These are phyloP conservation scores for Lucilia sericata DNA, from an alignment of 1,140 invertebrate genomes.

Conservation along the genomic window DNA sequence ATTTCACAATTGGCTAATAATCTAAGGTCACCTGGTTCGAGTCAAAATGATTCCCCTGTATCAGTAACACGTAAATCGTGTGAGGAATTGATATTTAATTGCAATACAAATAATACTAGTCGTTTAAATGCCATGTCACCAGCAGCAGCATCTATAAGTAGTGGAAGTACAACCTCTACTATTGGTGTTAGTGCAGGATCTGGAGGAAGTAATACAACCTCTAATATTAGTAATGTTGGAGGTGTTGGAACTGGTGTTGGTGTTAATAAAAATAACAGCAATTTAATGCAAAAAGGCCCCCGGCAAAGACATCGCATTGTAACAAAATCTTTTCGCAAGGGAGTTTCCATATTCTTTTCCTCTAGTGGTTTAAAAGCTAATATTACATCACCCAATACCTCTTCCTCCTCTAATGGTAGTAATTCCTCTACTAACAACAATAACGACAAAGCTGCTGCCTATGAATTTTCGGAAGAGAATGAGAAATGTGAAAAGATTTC, in stretches of 20 bases:
- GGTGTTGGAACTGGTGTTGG: not conserved
- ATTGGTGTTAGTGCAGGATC: not conserved
- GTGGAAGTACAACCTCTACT: not conserved
- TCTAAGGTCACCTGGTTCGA: not conserved
- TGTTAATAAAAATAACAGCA: not conserved
- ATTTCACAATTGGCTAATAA: constrained; percentile 45
- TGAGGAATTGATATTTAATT: constrained; percentile 52
- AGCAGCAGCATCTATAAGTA: not conserved
- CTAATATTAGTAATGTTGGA: not conserved
- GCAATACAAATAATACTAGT: constrained; percentile 44
- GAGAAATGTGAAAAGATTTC: constrained; percentile 86
- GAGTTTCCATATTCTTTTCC: constrained; percentile 53
- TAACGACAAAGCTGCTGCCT: constrained; percentile 74
- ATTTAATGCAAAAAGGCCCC: constrained; percentile 52
- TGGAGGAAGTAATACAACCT: not conserved
- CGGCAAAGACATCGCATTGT: constrained; percentile 63
- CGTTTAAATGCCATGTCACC: constrained; percentile 34
- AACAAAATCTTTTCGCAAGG: constrained; percentile 63
- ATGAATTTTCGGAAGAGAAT: constrained; percentile 86
- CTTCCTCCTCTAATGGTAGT: not conserved
- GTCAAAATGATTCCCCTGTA: constrained; percentile 40
- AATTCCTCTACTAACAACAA: constrained; percentile 35
- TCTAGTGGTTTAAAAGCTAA: constrained; percentile 61
- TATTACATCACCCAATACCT: not conserved
- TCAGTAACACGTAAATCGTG: constrained; percentile 46